Conservation (phyloP, 2,888 invertebrate species). For the Pedicia rivosa region DNA sequence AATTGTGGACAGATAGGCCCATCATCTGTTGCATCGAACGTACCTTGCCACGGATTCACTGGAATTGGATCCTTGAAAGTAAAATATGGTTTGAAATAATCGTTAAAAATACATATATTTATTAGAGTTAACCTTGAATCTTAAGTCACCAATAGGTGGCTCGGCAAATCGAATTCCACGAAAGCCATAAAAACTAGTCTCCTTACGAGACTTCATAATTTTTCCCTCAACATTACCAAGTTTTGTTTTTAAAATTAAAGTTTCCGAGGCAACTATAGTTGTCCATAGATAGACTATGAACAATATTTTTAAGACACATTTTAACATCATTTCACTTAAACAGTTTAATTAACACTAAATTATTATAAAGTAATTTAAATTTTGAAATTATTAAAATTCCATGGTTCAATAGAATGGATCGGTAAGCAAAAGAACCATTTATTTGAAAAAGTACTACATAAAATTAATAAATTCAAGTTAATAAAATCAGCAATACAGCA, state of each 20-base stretch:
- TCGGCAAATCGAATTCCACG: slow-evolving; percentile 23
- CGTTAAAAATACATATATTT: not conserved
- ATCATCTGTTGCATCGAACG: slow-evolving; percentile 30
- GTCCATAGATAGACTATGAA: too few relatives aligned
- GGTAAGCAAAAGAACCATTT: too few relatives aligned
- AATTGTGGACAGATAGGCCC: slow-evolving; percentile 35
- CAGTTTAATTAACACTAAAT: too few relatives aligned
- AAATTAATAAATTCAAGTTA: too few relatives aligned
- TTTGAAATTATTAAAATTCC: too few relatives aligned
- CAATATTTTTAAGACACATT: too few relatives aligned
- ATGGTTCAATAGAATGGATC: too few relatives aligned
- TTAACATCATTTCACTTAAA: too few relatives aligned
- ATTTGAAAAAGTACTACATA: too few relatives aligned
- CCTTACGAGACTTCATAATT: slow-evolving; percentile 13
- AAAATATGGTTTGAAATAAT: not conserved
- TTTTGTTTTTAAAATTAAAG: slow-evolving; percentile 16
- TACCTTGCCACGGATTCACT: not conserved
- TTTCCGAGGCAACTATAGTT: too few relatives aligned
- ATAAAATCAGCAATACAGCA: too few relatives aligned
- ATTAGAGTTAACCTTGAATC: slow-evolving; percentile 18
- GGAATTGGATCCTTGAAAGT: slow-evolving; percentile 30
- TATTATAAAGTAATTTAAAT: too few relatives aligned
- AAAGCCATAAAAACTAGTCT: slow-evolving; percentile 17
- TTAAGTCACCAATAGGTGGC: slow-evolving; percentile 28
- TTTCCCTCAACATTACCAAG: slow-evolving; percentile 2